Evolutionary conservation across 1,140 invertebrate species (phyloP).

Genomic region (Drosophila sulfurigaster): DNA sequence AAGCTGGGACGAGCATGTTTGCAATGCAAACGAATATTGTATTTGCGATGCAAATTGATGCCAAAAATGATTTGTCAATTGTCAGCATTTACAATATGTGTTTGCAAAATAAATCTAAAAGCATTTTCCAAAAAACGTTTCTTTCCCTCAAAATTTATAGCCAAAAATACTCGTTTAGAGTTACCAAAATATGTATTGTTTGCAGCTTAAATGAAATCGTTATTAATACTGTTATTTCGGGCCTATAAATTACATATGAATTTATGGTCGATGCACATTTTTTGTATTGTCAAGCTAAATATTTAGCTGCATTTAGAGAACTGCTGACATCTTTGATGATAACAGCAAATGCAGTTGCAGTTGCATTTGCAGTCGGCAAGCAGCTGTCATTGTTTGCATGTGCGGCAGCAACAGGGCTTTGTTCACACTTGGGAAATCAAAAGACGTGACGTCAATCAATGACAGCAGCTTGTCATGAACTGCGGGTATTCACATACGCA

Average conservation of each 20-base stretch:
- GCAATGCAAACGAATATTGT: slow-evolving; percentile 24
- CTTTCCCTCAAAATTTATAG: not conserved
- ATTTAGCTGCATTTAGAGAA: not conserved
- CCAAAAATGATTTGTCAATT: slow-evolving; percentile 35
- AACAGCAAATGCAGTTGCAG: slow-evolving; percentile 2
- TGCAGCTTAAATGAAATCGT: not conserved
- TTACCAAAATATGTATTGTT: not conserved
- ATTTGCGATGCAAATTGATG: slow-evolving; percentile 25
- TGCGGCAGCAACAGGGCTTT: slow-evolving; percentile 26
- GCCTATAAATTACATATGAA: not conserved
- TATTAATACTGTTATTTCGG: not conserved
- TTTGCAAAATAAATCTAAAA: slow-evolving; percentile 16
- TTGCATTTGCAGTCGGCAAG: not conserved
- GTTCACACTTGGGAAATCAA: slow-evolving; percentile 72
- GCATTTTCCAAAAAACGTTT: not conserved
- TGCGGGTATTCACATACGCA: slow-evolving; percentile 40
- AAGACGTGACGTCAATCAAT: slow-evolving; percentile 73
- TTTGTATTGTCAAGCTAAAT: not conserved
- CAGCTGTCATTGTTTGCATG: slow-evolving; percentile 3
- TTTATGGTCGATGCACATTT: no score
- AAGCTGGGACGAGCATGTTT: not conserved
- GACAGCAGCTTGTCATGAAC: slow-evolving; percentile 21
- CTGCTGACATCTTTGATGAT: not conserved
- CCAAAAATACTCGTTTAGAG: not conserved
- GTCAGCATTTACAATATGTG: slow-evolving; percentile 14